Evolutionary conservation across 2,113 vertebrate genomes (phyloP).

Genomic region (Hipposideros armiger): DNA sequence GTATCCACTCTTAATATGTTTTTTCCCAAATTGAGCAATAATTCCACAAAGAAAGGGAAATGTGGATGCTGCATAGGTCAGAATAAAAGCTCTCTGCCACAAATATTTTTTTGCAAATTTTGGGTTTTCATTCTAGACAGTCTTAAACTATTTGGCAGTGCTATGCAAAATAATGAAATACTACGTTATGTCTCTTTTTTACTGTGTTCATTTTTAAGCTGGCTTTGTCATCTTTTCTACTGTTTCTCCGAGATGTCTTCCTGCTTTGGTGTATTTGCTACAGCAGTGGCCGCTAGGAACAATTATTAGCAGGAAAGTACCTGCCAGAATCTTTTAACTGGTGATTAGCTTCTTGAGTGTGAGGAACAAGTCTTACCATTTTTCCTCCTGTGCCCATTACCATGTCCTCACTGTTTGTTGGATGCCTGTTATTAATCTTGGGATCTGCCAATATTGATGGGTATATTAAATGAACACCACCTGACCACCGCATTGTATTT

Average conservation of each 20-base stretch:
- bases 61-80: not conserved
- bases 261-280: not conserved
- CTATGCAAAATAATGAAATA: constrained; percentile 37
- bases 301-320: not conserved
- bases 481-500: no score
- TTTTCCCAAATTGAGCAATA: not conserved
- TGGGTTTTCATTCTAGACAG: constrained; percentile 16
- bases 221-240: constrained; percentile 20
- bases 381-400: not conserved
- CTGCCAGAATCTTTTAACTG: not conserved
- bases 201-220: not conserved
- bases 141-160: constrained; percentile 5
- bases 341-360: constrained; percentile 41
- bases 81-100: not conserved
- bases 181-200: not conserved
- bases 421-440: constrained; percentile 5
- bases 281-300: not conserved
- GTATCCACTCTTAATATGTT: not conserved
- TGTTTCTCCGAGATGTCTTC: not conserved
- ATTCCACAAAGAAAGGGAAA: constrained; percentile 16
- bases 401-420: not conserved
- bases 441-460: not conserved
- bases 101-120: not conserved
- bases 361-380: not conserved
- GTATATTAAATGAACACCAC: not conserved